phyloP scores from a whole-genome alignment of 2,888 invertebrate genomes.

The Mythimna loreyi region DNA sequence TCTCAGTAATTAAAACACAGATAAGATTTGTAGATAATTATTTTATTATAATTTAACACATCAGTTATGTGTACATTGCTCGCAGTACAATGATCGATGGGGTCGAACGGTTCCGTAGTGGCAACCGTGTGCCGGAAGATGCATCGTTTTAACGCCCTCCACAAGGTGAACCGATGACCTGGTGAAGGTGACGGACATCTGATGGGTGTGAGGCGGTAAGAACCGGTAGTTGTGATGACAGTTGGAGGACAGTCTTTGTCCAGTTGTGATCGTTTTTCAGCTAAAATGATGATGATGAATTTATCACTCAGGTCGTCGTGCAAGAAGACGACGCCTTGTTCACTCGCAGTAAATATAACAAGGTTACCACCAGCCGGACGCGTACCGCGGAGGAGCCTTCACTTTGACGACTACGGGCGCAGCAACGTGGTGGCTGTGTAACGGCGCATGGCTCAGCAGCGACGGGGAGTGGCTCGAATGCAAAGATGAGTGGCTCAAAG shows the following conservation, averaged over 20 bases:
- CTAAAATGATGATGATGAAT: too few species aligned
- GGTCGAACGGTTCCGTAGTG: too few species aligned
- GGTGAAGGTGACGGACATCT: too few species aligned
- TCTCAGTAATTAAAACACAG: slow-evolving; percentile 12
- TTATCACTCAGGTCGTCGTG: neutral
- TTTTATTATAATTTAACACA: slow-evolving; percentile 13
- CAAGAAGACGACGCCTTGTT: neutral
- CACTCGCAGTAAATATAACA: slow-evolving; percentile 25
- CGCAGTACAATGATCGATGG: too few species aligned
- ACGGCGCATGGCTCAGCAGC: slow-evolving; percentile 12
- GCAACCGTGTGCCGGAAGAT: too few species aligned
- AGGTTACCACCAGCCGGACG: slow-evolving; percentile 57
- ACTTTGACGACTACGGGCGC: slow-evolving; percentile 55
- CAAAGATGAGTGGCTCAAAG: slow-evolving; percentile 10
- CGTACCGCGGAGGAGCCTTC: slow-evolving; percentile 46
- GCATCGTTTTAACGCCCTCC: too few species aligned
- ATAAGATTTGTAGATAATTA: neutral
- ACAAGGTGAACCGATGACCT: too few species aligned
- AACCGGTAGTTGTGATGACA: too few species aligned
- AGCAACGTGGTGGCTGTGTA: slow-evolving; percentile 14
- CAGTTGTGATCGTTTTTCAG: too few species aligned
- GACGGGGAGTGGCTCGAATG: slow-evolving; percentile 9
- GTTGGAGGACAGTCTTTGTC: too few species aligned
- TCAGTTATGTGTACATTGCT: too few species aligned
- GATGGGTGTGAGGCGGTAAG: too few species aligned